phyloP scores from a whole-genome alignment of 1,140 invertebrate species.

The Cyphomyrmex costatus region DNA sequence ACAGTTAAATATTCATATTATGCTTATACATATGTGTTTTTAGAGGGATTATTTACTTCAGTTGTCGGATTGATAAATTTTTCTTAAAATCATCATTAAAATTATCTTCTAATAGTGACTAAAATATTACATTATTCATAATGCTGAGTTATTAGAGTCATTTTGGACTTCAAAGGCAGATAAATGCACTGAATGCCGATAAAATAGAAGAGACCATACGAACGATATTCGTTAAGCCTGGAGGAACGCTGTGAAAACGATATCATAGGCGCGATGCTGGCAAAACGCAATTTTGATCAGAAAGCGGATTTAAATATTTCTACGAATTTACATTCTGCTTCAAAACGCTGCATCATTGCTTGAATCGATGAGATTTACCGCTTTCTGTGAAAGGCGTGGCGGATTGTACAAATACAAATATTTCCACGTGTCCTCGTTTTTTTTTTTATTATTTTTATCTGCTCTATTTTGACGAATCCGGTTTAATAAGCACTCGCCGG shows the following conservation, averaged over 20 bases:
- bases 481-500: constrained; percentile 59
- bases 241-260: constrained; percentile 51
- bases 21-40: not conserved
- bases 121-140: constrained; percentile 1
- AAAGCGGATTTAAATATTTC: constrained; percentile 65
- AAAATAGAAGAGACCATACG: constrained; percentile 28
- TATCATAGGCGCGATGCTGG: constrained; percentile 31
- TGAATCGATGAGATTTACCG: constrained; percentile 66
- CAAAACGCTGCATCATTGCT: constrained; percentile 65
- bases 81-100: not conserved
- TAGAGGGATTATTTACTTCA: not conserved
- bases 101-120: not conserved
- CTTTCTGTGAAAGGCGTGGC: constrained; percentile 56
- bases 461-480: constrained; percentile 38
- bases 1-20: not conserved
- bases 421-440: constrained; percentile 23
- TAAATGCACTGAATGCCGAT: constrained; percentile 9
- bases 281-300: constrained; percentile 63
- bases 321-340: constrained; percentile 63
- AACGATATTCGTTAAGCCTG: constrained; percentile 51
- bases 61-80: not conserved
- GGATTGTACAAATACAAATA: constrained; percentile 58
- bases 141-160: not conserved
- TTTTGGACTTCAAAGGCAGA: not conserved
- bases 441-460: constrained; percentile 42